These are phyloP conservation scores for Enteromius mattozi DNA, from an alignment of 2,797 vertebrate species.

Conservation along the genomic window DNA sequence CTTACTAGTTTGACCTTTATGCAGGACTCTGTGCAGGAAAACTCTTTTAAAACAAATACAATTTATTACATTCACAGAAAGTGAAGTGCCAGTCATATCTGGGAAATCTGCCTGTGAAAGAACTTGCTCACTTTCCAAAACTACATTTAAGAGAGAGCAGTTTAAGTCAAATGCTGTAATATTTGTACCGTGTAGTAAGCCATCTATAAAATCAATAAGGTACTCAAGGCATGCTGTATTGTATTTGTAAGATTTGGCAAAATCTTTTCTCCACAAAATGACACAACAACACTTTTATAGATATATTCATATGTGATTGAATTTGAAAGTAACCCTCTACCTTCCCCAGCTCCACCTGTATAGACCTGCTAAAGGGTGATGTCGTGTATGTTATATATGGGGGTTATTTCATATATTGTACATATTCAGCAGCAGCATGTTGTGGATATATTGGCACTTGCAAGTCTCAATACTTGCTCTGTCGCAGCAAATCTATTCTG, in stretches of 20 bases:
- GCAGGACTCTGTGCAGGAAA: not conserved
- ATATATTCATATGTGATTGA: not conserved
- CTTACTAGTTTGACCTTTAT: not conserved
- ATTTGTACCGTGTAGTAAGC: not conserved
- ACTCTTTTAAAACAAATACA: not conserved
- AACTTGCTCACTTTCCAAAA: not conserved
- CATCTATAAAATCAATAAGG: not conserved
- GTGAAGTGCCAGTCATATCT: not conserved
- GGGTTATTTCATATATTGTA: not conserved
- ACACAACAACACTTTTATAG: not conserved
- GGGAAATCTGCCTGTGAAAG: not conserved
- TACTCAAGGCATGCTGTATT: not conserved
- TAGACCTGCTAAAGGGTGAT: not conserved
- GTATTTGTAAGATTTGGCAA: not conserved
- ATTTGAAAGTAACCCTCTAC: not conserved
- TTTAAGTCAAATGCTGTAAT: not conserved
- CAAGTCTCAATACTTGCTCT: not conserved
- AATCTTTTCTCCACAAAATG: not conserved
- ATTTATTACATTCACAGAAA: not conserved
- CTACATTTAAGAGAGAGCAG: not conserved
- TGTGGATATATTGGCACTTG: not conserved
- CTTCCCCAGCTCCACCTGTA: conserved; percentile 2
- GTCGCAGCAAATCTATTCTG: not conserved
- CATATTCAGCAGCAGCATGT: not conserved
- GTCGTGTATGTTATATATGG: not conserved